Conservation (phyloP, 2,113 vertebrate genomes). For the Pseudorasbora parva region DNA sequence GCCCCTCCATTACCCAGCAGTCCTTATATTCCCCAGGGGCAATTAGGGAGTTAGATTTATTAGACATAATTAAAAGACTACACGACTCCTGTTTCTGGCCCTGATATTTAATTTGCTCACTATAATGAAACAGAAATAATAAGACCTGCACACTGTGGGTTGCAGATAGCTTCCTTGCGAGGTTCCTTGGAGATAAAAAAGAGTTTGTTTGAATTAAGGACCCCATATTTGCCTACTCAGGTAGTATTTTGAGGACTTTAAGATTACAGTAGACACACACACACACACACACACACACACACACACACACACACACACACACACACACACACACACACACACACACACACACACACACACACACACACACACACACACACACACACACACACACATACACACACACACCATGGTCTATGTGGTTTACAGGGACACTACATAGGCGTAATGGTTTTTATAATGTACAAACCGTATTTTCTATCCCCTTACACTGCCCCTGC, state of each 20-base stretch:
- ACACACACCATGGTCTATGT: too few species aligned
- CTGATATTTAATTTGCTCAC: constrained; percentile 76
- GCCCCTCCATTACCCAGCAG: constrained; percentile 73
- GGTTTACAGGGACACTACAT: too few species aligned
- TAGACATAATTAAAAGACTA: constrained; percentile 81
- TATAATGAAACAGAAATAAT: constrained; percentile 75
- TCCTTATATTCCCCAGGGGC: constrained; percentile 75
- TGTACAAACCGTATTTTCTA: too few species aligned
- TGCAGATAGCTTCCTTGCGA: constrained; percentile 58
- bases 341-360: too few species aligned
- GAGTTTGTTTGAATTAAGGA: constrained; percentile 14
- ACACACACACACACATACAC: too few species aligned
- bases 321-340: too few species aligned
- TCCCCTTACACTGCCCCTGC: too few species aligned
- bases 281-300: too few species aligned
- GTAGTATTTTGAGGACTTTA: background rate
- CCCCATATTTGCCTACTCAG: background rate
- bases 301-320: too few species aligned
- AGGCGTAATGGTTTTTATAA: too few species aligned
- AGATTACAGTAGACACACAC: too few species aligned
- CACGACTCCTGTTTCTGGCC: constrained; percentile 70
- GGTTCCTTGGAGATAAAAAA: constrained; percentile 31
- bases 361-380: too few species aligned
- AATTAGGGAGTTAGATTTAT: constrained; percentile 79
- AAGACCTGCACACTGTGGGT: constrained; percentile 56